Conservation (phyloP, 1,140 invertebrate genomes). For the Thaumatotibia leucotreta region DNA sequence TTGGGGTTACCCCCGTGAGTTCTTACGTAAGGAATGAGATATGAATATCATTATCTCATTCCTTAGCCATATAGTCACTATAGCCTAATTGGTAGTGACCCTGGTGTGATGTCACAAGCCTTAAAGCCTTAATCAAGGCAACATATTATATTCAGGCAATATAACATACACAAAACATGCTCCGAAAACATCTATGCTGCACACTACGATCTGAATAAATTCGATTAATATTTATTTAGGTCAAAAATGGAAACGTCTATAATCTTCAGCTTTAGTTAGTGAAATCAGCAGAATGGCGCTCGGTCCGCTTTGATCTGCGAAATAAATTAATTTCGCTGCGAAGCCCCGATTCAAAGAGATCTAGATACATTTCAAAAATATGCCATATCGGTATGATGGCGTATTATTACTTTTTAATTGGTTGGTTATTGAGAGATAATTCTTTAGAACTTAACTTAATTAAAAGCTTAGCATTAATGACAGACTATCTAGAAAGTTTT, state of each 20-base stretch:
- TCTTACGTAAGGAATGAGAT: no score
- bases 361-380: conserved; percentile 5
- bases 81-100: no score
- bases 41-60: no score
- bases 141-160: no score
- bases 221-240: background rate
- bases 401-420: background rate
- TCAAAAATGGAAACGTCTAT: background rate
- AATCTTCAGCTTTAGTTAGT: background rate
- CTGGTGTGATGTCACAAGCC: no score
- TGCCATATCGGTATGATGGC: background rate
- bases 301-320: conserved; percentile 30
- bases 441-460: background rate
- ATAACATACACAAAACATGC: no score
- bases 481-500: background rate
- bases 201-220: background rate
- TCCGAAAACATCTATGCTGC: no score
- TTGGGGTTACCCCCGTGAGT: no score
- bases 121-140: no score
- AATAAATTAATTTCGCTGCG: conserved; percentile 39
- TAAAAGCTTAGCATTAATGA: background rate
- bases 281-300: background rate
- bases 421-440: background rate
- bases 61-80: no score
- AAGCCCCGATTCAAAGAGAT: conserved; percentile 9